Evolutionary conservation across 2,888 invertebrate species (phyloP).

Genomic region (Nephrotoma guestfalica): DNA sequence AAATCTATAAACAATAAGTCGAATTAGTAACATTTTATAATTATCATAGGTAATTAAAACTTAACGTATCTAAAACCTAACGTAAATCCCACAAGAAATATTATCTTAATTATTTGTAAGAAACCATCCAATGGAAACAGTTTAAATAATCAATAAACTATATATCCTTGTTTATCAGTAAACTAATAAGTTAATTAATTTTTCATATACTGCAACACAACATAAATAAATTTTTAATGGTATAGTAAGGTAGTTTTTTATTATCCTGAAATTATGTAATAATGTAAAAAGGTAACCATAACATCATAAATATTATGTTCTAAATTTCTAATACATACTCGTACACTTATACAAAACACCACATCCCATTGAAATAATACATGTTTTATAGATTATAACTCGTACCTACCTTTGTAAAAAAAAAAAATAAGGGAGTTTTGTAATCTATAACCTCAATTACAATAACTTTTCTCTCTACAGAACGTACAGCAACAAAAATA

Average conservation of each 20-base stretch:
- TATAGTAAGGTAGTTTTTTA: neutral
- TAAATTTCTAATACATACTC: neutral
- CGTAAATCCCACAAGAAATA: neutral
- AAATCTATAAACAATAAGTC: too few species aligned
- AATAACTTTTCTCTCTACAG: neutral
- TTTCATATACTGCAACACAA: neutral
- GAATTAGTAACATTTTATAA: too few species aligned
- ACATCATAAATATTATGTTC: neutral
- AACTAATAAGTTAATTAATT: neutral
- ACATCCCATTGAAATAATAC: neutral
- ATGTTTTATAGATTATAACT: neutral
- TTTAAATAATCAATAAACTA: neutral
- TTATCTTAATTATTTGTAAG: neutral
- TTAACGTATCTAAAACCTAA: too few species aligned
- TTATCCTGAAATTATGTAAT: neutral
- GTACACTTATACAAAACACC: neutral
- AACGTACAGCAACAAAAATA: neutral
- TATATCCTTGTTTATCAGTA: neutral
- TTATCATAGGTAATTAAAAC: too few species aligned
- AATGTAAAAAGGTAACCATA: neutral
- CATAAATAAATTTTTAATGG: neutral
- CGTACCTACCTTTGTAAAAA: neutral
- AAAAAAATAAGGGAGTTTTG: neutral
- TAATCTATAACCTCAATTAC: neutral
- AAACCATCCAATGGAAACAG: neutral